phyloP scores from a whole-genome alignment of 2,888 invertebrate genomes.

The Cyaniris semiargus region DNA sequence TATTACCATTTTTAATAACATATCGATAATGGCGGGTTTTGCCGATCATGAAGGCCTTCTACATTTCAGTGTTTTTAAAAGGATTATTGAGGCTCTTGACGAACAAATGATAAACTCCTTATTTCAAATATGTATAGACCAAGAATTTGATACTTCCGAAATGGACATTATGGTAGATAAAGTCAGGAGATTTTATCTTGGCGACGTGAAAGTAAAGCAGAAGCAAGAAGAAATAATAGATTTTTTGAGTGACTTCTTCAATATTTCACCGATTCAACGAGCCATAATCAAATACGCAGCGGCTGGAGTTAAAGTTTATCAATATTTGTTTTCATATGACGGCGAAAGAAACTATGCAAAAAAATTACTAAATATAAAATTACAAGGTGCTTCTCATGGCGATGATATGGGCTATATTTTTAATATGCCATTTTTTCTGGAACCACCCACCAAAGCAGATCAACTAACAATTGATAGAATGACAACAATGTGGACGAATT shows the following conservation, averaged over 20 bases:
- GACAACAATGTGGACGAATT: slow-evolving; percentile 49
- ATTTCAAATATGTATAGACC: not conserved
- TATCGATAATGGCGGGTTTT: slow-evolving; percentile 56
- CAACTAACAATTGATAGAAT: slow-evolving; percentile 49
- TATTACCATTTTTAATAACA: slow-evolving; percentile 43
- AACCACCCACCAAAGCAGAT: slow-evolving; percentile 38
- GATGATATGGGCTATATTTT: slow-evolving; percentile 53
- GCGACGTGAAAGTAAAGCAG: slow-evolving; percentile 47
- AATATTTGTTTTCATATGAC: slow-evolving; percentile 54
- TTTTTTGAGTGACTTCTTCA: slow-evolving; percentile 51
- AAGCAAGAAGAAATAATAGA: slow-evolving; percentile 43
- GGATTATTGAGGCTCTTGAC: not conserved
- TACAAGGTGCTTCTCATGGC: slow-evolving; percentile 45
- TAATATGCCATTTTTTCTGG: slow-evolving; percentile 36
- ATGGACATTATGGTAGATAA: slow-evolving; percentile 42
- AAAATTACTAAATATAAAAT: slow-evolving; percentile 40
- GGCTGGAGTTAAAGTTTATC: slow-evolving; percentile 47
- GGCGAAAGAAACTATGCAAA: slow-evolving; percentile 54
- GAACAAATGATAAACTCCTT: not conserved
- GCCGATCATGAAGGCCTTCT: slow-evolving; percentile 47
- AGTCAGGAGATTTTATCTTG: slow-evolving; percentile 53
- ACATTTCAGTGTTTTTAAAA: not conserved
- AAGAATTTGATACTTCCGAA: not conserved
- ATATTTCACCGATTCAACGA: slow-evolving; percentile 47
- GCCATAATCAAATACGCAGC: slow-evolving; percentile 48